These are phyloP conservation scores for Fratercula arctica DNA, from an alignment of 2,797 vertebrate genomes.

Conservation along the genomic window DNA sequence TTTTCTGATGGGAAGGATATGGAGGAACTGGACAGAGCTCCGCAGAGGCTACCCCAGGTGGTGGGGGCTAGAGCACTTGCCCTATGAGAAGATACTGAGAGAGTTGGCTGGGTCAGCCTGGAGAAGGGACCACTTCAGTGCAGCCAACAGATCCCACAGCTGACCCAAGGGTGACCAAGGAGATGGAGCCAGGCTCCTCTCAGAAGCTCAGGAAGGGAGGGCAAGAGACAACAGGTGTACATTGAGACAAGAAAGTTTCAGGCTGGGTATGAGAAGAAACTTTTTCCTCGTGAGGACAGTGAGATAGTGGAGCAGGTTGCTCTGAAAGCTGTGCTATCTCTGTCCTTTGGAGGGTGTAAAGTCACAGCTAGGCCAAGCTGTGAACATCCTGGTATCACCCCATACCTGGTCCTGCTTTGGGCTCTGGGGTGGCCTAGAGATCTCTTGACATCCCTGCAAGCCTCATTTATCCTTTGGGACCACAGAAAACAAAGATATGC, in stretches of 20 bases:
- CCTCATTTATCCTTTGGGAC: background rate
- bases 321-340: background rate
- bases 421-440: background rate
- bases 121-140: background rate
- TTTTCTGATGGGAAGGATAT: background rate
- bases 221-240: background rate
- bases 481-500: background rate
- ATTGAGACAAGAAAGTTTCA: background rate
- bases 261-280: background rate
- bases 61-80: background rate
- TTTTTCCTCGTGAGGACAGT: background rate
- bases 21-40: background rate
- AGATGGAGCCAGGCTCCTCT: background rate
- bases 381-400: background rate
- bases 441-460: background rate
- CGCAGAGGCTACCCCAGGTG: accelerated
- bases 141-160: background rate
- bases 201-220: background rate
- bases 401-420: background rate
- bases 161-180: background rate
- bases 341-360: background rate
- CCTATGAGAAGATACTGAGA: background rate
- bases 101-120: background rate
- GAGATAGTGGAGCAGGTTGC: background rate
- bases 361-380: background rate